Conservation (phyloP, 37 sponge, comb jelly and placozoan genomes). For the Beroe forskalii region DNA sequence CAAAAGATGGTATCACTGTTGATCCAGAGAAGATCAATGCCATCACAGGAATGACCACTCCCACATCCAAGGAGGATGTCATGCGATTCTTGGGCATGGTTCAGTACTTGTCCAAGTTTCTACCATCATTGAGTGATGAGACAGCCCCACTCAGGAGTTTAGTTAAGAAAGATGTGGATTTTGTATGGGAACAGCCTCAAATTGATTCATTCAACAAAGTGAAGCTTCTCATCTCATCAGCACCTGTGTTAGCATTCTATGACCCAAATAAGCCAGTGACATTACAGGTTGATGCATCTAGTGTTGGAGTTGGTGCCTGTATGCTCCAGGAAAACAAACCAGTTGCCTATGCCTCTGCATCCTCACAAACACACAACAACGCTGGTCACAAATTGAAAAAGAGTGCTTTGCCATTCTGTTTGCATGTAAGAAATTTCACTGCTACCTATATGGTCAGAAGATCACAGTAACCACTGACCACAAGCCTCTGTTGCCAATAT, state of each 20-base stretch:
- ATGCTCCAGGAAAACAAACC: conserved; percentile 67
- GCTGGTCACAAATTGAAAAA: conserved; percentile 55
- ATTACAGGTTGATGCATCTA: conserved; percentile 68
- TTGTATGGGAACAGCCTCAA: conserved; percentile 66
- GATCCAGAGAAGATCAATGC: conserved; percentile 71
- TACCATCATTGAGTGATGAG: conserved; percentile 65
- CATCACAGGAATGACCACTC: conserved; percentile 70
- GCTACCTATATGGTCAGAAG: background rate
- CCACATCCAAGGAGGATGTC: conserved; percentile 63
- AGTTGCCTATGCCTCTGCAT: conserved; percentile 66
- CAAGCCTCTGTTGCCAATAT: background rate
- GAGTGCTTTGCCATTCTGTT: conserved; percentile 64
- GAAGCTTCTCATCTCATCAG: conserved; percentile 41
- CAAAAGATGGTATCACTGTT: conserved; percentile 64
- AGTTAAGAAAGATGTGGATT: conserved; percentile 66
- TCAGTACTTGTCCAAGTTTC: conserved; percentile 67
- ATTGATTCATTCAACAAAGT: conserved; percentile 63
- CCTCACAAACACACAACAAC: background rate
- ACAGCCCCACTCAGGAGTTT: conserved; percentile 67
- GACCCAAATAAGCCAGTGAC: conserved; percentile 64
- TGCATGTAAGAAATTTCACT: background rate
- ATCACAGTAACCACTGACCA: background rate
- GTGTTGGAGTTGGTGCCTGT: conserved; percentile 66
- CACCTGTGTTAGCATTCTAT: conserved; percentile 68
- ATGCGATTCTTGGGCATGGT: conserved; percentile 68